Evolutionary conservation across 2,113 vertebrate genomes (phyloP), one percentile per base, ranked within the genome.

Genomic region (Petrocephalus zakoni): DNA sequence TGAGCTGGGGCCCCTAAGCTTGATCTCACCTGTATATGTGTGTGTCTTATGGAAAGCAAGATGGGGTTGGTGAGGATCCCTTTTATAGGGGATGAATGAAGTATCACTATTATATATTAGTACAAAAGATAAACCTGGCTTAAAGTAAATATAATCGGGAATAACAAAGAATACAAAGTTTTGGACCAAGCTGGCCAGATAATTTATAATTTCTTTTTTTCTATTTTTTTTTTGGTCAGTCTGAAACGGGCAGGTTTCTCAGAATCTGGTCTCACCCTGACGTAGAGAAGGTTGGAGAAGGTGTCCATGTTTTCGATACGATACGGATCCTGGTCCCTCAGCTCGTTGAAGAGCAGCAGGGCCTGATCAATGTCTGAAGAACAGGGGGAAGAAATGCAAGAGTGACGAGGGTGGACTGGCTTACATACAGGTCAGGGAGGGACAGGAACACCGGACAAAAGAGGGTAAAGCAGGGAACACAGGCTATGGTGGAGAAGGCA

Each of bases 261-360:
- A 51, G 81, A 84, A 10, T 46, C 17, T 29, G 52, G 7, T 78
- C 97, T 97, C 92, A 99, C 98, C 95, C 98, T 96, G 88, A 99
- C 98, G 88, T 99, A 99, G 0, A 99, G 96, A 87, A 99, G 94
- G 91, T 99, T 99, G 88, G 98, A 99, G 92, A 99, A 99, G 9
- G 98, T 99, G 93, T 99, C 98, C 98, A 99, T 99, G 94, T 99
- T 99, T 94, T 99, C 98, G 90, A 99, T 99, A 90, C 98, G 96
- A 91, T 97, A 99, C 7, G 98, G 98, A 93, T 99, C 98, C 94
- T 98, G 97, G 88, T 98, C 97, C 90, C 98, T 96, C 90, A 99
- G 90, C 91, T 99, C 97, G 2, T 98, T 99, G 91, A 99, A 99
- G 92, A 99, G 96, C 92, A 98, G 96, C 91, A 99, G 94, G 37